Percentiles rank a stretch among this genome's conserved stretches.
Conservation (phyloP, 2,888 invertebrate genomes). For the Trisateles emortualis region DNA sequence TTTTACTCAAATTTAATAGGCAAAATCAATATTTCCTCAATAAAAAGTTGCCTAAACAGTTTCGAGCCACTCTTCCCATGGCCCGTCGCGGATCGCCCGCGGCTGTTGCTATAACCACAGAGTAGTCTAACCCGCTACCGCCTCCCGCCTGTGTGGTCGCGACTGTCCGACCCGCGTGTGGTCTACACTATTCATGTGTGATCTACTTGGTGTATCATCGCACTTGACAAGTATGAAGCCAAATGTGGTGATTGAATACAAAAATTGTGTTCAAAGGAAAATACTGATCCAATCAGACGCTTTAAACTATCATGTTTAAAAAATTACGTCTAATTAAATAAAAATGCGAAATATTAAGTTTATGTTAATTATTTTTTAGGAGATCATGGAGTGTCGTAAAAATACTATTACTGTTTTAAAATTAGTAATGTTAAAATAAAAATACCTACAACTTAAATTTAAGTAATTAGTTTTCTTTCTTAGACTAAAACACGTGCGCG, state of each 20-base stretch:
- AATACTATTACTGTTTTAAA: too few relatives aligned
- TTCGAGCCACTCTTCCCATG: background rate
- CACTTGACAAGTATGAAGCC: background rate
- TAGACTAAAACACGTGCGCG: too few relatives aligned
- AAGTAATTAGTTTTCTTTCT: too few relatives aligned
- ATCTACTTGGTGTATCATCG: slow-evolving; percentile 15
- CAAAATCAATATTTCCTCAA: background rate
- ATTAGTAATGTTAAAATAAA: too few relatives aligned
- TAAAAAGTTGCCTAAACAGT: background rate
- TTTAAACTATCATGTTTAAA: too few relatives aligned
- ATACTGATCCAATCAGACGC: too few relatives aligned
- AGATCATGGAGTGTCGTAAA: too few relatives aligned
- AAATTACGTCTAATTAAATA: too few relatives aligned
- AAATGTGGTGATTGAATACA: background rate
- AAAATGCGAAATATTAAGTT: too few relatives aligned
- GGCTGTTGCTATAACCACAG: slow-evolving; percentile 56
- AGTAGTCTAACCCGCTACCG: slow-evolving; percentile 57
- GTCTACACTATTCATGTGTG: slow-evolving; percentile 40
- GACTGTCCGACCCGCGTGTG: slow-evolving; percentile 40
- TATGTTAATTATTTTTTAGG: too few relatives aligned
- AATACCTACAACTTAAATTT: too few relatives aligned
- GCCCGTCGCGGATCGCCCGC: slow-evolving; percentile 32
- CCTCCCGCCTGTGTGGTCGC: slow-evolving; percentile 72
- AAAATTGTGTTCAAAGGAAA: background rate
- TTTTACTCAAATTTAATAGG: too few relatives aligned